Base-by-base conservation (phyloP, 1,140 invertebrate species). In the Rhopalosiphum maidis region DNA sequence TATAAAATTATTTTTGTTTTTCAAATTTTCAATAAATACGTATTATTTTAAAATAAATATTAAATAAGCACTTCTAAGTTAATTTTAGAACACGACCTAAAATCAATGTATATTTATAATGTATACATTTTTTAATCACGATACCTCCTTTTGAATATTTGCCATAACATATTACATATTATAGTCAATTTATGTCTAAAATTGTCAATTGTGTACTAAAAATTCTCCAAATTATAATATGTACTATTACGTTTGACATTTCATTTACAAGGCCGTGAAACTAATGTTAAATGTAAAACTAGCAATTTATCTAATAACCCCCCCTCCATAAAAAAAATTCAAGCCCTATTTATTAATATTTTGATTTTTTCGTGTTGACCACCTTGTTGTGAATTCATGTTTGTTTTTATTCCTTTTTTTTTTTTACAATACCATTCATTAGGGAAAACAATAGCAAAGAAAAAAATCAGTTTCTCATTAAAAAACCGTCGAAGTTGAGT, bases 351-450 rank as follows among this genome's bases (percentile, higher is more conserved):
- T 82, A n/a, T 82, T 35, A 82, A 25, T 48, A 48, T 88, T 35
- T 35, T 35, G 3, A 6, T 21, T 88, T 35, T 55, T 89, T 35
- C 22, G 21, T 89, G 48, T 25, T 55, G 23, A 86, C 15, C 22
- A 21, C 54, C n/a, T 55, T 6, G 87, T 88, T 48, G 6, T 51
- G 30, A 22, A 54, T 88, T 51, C 15, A 2, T 51, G 46, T 54
- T 54, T n/a, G 51, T n/a, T n/a, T 48, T 88, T 88, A 48, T 88
- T 90, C 23, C 23, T 37, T 37, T 41, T 23, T 41, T 11, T 23
- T 55, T 60, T 55, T 60, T 60, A 90, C 88, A 90, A 90, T 90
- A 3, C 37, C 37, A 55, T 90, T 90, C 88, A 46, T 90, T 60
- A 90, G 25, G 54, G 48, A 89, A 25, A 89, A 90, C 54, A 90